A percentile compares a stretch with the other conserved stretches of the same genome.
phyloP scores from a whole-genome alignment of 2,888 invertebrate species.

The Callyntrura guangdongensis region DNA sequence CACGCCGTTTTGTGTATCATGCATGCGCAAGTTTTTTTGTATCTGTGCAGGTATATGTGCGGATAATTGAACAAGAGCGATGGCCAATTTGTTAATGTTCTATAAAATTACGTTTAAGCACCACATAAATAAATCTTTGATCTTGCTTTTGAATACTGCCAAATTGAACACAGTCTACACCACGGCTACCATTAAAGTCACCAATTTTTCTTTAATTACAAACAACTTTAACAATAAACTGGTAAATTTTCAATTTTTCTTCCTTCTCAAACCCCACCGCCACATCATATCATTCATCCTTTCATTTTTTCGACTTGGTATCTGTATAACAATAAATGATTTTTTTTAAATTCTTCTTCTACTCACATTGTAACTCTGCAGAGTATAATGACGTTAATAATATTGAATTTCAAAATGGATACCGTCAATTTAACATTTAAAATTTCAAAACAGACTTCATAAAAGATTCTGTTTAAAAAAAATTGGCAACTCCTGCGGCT shows the following conservation, averaged over 20 bases:
- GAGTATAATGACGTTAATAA: not conserved
- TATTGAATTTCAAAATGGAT: conserved; percentile 17
- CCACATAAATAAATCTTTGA: not conserved
- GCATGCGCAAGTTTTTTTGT: no score
- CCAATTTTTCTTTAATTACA: conserved; percentile 38
- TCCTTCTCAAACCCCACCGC: conserved; percentile 12
- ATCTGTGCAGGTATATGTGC: no score
- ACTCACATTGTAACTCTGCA: not conserved
- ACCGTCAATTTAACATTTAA: not conserved
- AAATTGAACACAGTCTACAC: conserved; percentile 23
- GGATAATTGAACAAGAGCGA: no score
- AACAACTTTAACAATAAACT: conserved; percentile 19
- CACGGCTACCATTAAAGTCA: conserved; percentile 28
- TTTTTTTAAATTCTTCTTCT: not conserved
- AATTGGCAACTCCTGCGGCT: conserved; percentile 26
- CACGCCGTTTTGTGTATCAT: no score
- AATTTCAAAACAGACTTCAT: not conserved
- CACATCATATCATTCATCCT: not conserved
- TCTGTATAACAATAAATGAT: not conserved
- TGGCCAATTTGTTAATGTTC: no score
- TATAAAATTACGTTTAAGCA: no score
- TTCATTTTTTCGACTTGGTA: not conserved
- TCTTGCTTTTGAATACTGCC: not conserved
- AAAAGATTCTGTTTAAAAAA: conserved; percentile 1
- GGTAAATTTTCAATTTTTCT: not conserved